Percentiles rank a stretch among this genome's conserved stretches.
These are phyloP conservation scores for Riptortus pedestris DNA, from an alignment of 1,140 invertebrate species.

Conservation along the genomic window DNA sequence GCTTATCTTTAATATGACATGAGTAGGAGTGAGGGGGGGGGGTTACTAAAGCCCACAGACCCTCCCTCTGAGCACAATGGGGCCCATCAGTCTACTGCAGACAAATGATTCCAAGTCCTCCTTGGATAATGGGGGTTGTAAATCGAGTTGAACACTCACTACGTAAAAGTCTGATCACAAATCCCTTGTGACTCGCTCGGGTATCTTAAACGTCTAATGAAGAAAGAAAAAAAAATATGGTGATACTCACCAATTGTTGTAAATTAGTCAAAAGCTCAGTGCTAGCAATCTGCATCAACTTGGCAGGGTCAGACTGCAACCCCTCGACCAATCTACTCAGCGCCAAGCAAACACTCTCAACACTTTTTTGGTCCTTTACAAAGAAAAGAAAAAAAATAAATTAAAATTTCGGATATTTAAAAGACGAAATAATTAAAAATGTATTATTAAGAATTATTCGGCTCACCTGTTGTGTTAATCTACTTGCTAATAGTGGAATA, in stretches of 20 bases:
- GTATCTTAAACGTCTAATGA: no score
- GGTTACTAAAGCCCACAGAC: no score
- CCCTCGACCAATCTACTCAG: conserved; percentile 94
- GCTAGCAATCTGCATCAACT: conserved; percentile 89
- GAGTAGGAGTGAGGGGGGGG: no score
- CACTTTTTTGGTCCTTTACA: conserved; percentile 82
- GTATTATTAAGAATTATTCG: neutral
- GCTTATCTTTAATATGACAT: no score
- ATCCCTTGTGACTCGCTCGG: no score
- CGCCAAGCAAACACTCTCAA: conserved; percentile 91
- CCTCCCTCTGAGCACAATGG: no score
- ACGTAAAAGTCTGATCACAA: no score
- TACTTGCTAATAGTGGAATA: conserved; percentile 69
- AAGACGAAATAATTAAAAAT: neutral
- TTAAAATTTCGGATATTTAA: neutral
- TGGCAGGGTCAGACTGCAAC: conserved; percentile 81
- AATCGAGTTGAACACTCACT: no score
- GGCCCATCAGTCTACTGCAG: no score
- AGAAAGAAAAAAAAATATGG: no score
- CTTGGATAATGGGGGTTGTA: no score
- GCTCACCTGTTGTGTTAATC: conserved; percentile 70
- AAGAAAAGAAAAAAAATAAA: conserved; percentile 5
- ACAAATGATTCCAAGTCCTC: no score
- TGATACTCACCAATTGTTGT: conserved; percentile 63
- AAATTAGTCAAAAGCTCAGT: conserved; percentile 84